These are phyloP conservation scores for Synanthedon myopaeformis DNA, from an alignment of 2,888 invertebrate species.

Conservation along the genomic window DNA sequence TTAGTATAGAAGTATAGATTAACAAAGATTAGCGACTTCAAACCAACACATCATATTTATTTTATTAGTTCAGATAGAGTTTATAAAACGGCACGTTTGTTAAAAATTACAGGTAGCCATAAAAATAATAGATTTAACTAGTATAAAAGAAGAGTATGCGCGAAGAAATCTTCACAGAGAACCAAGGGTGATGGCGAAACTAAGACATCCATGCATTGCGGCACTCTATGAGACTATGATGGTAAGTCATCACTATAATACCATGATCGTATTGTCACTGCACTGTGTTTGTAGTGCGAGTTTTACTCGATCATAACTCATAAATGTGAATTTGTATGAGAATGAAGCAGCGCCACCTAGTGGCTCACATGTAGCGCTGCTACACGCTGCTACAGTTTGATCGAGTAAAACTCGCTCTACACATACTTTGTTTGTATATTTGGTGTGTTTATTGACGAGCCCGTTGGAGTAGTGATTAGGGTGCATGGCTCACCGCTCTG, in stretches of 20 bases:
- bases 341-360: neutral
- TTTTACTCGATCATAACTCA: neutral
- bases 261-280: neutral
- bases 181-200: constrained; percentile 76
- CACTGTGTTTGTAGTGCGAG: neutral
- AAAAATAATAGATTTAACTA: constrained; percentile 78
- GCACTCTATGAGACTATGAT: constrained; percentile 79
- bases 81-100: neutral
- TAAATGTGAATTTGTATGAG: no score
- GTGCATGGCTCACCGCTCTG: no score
- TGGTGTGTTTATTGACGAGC: no score
- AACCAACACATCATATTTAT: no score
- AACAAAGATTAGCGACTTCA: no score
- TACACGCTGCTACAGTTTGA: no score
- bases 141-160: constrained; percentile 80
- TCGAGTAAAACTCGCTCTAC: no score
- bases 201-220: constrained; percentile 80
- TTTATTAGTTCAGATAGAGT: no score
- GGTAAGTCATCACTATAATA: constrained; percentile 28
- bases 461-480: no score
- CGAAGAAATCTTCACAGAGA: constrained; percentile 78
- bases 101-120: constrained; percentile 73
- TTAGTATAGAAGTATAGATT: no score
- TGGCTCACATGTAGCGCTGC: no score
- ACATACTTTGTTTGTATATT: no score